Percentiles rank a stretch among this genome's conserved stretches.
These are phyloP conservation scores for Actenoides hombroni DNA, from an alignment of 2,113 vertebrate species.

Conservation along the genomic window DNA sequence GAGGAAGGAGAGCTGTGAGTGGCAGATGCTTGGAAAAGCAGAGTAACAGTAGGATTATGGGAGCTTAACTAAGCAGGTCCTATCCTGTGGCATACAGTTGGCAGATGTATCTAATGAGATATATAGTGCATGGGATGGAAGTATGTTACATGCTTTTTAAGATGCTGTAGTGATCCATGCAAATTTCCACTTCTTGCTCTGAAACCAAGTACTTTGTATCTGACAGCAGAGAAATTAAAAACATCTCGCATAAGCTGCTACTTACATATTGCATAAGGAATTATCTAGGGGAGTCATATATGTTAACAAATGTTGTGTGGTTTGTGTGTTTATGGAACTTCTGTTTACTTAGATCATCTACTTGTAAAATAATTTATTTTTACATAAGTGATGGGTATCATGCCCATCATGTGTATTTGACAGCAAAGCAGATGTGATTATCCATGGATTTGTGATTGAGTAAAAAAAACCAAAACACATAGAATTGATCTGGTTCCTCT, in stretches of 20 bases:
- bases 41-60: not conserved
- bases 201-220: not conserved
- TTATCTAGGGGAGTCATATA: not conserved
- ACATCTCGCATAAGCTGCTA: not conserved
- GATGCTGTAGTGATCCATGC: not conserved
- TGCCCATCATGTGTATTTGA: not conserved
- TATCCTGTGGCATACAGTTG: not conserved
- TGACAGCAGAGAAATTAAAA: not conserved
- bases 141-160: not conserved
- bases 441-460: not conserved
- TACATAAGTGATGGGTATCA: not conserved
- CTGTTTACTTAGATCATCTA: not conserved
- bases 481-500: not conserved
- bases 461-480: not conserved
- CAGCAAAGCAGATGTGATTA: not conserved
- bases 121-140: rapidly evolving
- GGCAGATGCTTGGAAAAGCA: not conserved
- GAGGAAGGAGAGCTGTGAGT: not conserved
- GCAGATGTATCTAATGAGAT: not conserved
- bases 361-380: not conserved
- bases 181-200: not conserved
- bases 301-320: not conserved
- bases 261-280: not conserved
- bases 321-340: not conserved
- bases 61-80: not conserved